Evolutionary conservation across 2,888 invertebrate species (phyloP).

Genomic region (Stenurella melanura): DNA sequence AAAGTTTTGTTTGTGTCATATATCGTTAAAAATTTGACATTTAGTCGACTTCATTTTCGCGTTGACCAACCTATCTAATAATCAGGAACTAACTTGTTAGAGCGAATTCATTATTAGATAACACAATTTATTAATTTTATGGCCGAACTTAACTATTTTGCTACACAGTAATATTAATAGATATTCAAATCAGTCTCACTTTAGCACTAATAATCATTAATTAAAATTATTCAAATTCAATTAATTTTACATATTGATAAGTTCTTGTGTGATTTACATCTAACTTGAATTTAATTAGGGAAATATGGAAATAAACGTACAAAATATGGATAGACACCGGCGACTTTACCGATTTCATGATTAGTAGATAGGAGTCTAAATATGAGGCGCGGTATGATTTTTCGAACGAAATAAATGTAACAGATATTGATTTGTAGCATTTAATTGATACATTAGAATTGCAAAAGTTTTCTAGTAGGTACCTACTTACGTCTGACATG

Average conservation of each 20-base stretch:
- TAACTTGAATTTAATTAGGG: conserved; percentile 23
- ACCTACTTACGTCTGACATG: too few relatives aligned
- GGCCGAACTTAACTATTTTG: conserved; percentile 20
- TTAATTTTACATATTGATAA: conserved; percentile 39
- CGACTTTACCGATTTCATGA: conserved; percentile 1
- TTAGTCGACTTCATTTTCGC: background rate
- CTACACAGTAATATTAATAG: conserved; percentile 29
- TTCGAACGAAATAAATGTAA: background rate
- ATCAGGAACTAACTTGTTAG: conserved; percentile 35
- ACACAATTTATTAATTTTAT: conserved; percentile 37
- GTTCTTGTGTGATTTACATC: conserved; percentile 32
- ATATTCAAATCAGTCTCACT: conserved; percentile 48
- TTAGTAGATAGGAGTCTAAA: background rate
- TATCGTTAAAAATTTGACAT: too few relatives aligned
- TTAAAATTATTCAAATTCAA: conserved; percentile 49
- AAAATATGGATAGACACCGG: background rate
- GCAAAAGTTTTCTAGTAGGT: too few relatives aligned
- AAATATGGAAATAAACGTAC: conserved; percentile 20
- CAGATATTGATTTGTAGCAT: background rate
- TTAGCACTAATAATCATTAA: conserved; percentile 47
- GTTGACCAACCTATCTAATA: conserved; percentile 11
- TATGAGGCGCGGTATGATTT: background rate
- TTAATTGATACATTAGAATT: too few relatives aligned
- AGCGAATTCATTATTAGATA: conserved; percentile 23
- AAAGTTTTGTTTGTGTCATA: too few relatives aligned